Base-by-base conservation (phyloP, 2,113 vertebrate genomes). In the Bubo blakistoni region DNA sequence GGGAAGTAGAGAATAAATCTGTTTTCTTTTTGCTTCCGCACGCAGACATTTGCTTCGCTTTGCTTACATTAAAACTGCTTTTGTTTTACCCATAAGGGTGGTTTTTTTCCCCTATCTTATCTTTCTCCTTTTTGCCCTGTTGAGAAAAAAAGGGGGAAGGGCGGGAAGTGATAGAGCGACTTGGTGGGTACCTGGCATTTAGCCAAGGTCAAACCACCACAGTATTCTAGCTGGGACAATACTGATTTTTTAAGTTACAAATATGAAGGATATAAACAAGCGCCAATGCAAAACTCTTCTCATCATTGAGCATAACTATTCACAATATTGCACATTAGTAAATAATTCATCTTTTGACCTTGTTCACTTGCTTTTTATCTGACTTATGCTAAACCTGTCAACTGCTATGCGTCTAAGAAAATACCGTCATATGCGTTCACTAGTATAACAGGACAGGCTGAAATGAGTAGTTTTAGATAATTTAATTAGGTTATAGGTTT, bases 401-500 rank as follows among this genome's bases (percentile, higher is more conserved):
- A 91, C 83, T 97, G 84, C 61, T 94, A 85, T 54, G 79, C 21
- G 36, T 96, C 83, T 90, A 95, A 96, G 88, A 97, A 96, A 96
- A 98, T 94, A 95, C 93, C 86, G 92, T 92, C 81, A 91, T 85
- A 96, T 58, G 88, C 92, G 96, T 96, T 96, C 96, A 95, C 94
- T 89, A 85, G 83, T 95, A 90, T 91, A 97, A 97, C 71, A 97
- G 90, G 96, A 93, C 86, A 86, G 36, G 92, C 88, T 96, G 97
- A 98, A 98, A 98, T 97, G 96, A 97, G 95, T 92, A 95, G 95
- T 96, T 98, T 98, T 95, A 94, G 94, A 96, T 98, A 98, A 98
- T 98, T 98, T 97, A 98, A 98, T 98, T 98, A 98, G 97, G 96
- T 97, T 98, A 92, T 96, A 97, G 96, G 91, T 95, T 98, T 97